Evolutionary conservation across 1,140 invertebrate genomes (phyloP).

Genomic region (Trichonephila inaurata): DNA sequence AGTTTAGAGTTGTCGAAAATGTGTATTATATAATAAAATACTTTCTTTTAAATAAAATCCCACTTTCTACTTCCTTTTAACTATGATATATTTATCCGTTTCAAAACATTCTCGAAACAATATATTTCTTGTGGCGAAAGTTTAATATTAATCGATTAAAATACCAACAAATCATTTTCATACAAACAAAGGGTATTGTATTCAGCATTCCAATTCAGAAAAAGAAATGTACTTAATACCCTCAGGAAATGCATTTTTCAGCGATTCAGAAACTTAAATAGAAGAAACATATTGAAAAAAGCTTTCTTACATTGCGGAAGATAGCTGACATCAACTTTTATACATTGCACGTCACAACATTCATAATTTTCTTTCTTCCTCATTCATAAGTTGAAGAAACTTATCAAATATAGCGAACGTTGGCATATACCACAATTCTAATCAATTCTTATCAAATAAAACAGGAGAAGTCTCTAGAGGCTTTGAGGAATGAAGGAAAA

Average conservation of each 20-base stretch:
- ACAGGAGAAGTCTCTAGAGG: constrained; percentile 39
- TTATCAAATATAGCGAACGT: constrained; percentile 53
- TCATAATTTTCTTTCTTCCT: constrained; percentile 52
- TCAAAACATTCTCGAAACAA: too few species aligned
- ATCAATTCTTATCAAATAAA: constrained; percentile 69
- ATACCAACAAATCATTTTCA: constrained; percentile 29
- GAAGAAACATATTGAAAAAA: constrained; percentile 37
- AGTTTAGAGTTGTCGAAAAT: too few species aligned
- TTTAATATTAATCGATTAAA: constrained; percentile 40
- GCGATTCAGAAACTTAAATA: not conserved
- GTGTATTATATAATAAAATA: too few species aligned
- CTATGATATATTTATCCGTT: not conserved
- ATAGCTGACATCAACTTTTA: constrained; percentile 49
- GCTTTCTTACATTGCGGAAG: not conserved
- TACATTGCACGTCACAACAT: constrained; percentile 52
- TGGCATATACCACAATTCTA: constrained; percentile 51
- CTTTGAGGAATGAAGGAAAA: constrained; percentile 25
- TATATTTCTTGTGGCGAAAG: not conserved
- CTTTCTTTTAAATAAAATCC: too few species aligned
- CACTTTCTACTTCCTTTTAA: too few species aligned
- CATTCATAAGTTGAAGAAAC: constrained; percentile 45
- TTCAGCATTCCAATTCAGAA: constrained; percentile 23
- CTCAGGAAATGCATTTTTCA: constrained; percentile 50
- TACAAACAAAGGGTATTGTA: constrained; percentile 22
- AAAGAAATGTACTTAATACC: constrained; percentile 27